Base-by-base conservation (phyloP, 2,888 invertebrate species). In the Tridacna crocea region DNA sequence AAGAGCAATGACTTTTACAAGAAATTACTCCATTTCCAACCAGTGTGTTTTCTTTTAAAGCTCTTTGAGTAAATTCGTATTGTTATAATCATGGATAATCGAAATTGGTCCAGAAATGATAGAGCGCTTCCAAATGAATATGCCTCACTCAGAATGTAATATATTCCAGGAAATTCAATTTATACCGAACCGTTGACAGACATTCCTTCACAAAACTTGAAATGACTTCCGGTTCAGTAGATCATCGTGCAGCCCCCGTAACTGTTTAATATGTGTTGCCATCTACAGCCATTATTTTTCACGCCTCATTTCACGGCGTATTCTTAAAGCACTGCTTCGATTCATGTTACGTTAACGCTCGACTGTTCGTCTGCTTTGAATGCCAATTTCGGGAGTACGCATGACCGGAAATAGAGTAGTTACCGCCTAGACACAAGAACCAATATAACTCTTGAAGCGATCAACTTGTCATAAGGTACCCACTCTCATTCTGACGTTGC, bases 251-350 rank as follows among this genome's bases (percentile, higher is more conserved):
- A 61, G 63, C 46, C 55, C 36, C 80, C 72, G 81, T 81, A 79
- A 79, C 84, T 79, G 80, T 79, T 66, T 81, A 80, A 73, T 81
- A 84, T 84, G 77, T 84, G 84, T 84, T 84, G 84, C 84, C 84
- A 84, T 78, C 75, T 75, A 68, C 84, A 84, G 80, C 76, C 78
- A 75, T 78, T 79, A 73, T 66, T 75, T 46, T 48, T 76, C 75
- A 72, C 79, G 84, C 76, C 51, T 84, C 84, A 84, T 84, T 84
- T 79, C 78, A 51, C 65, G 26, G 73, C 58, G 60, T 65, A 51
- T 73, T 72, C 55, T 46, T 77, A 48, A 65, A 70, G 63, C 70
- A 66, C 66, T 47, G 72, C 48, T 78, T 63, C 83, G 70, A 51
- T 70, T 70, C 79, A 77, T 83, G 83, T 83, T 79, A 80, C 83